Evolutionary conservation across 2,113 vertebrate species (phyloP).

Genomic region (Hemichromis elongatus): DNA sequence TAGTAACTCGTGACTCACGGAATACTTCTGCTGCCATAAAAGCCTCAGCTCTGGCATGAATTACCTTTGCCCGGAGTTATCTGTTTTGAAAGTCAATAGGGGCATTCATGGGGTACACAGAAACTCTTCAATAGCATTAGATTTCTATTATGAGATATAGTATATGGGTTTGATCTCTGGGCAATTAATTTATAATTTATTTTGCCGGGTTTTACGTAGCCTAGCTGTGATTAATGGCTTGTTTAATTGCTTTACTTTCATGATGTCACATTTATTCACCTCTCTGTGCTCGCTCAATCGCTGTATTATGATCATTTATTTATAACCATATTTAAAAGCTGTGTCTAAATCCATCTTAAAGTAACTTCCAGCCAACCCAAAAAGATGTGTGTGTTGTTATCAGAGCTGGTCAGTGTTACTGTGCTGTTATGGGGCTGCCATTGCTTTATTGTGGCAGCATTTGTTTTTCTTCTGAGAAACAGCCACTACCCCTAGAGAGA

Average conservation of each 20-base stretch:
- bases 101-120: constrained; percentile 23
- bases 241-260: not conserved
- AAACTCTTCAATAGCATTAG: not conserved
- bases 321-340: not conserved
- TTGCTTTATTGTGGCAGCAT: not conserved
- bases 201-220: not conserved
- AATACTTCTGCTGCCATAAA: constrained; percentile 1
- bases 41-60: constrained; percentile 9
- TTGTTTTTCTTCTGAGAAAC: not conserved
- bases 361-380: not conserved
- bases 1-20: constrained; percentile 18
- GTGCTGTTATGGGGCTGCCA: not conserved
- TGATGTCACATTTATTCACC: not conserved
- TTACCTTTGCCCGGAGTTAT: constrained; percentile 35
- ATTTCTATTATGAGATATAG: not conserved
- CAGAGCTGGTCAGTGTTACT: not conserved
- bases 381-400: not conserved
- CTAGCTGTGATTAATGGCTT: not conserved
- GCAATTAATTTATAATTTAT: not conserved
- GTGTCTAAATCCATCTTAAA: constrained; percentile 2
- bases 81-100: constrained; percentile 54
- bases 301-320: not conserved
- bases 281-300: not conserved
- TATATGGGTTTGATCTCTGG: not conserved
- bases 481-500: constrained; percentile 56